A percentile compares a stretch with the other conserved stretches of the same genome.
phyloP scores from a whole-genome alignment of 1,140 invertebrate genomes.

The Drosophila malerkotliana region DNA sequence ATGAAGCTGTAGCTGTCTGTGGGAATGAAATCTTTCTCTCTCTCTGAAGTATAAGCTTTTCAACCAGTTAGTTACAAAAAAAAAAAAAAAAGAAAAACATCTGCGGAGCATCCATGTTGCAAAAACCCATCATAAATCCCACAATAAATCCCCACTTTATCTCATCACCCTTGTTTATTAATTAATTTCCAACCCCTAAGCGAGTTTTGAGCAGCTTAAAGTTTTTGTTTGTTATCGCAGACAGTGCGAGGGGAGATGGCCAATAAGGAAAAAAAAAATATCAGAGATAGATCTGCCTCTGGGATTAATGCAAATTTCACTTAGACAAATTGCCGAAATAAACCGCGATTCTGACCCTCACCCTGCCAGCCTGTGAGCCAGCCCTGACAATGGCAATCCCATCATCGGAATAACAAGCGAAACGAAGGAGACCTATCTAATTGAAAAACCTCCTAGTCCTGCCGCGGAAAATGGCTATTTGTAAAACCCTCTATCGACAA shows the following conservation, averaged over 20 bases:
- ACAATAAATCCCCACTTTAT: conserved; percentile 29
- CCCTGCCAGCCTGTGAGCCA: not conserved
- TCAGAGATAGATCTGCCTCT: conserved; percentile 17
- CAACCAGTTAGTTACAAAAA: no score
- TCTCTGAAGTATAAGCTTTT: no score
- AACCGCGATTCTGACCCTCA: conserved; percentile 60
- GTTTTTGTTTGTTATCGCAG: conserved; percentile 58
- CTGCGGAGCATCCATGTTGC: not conserved
- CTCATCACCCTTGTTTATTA: conserved; percentile 27
- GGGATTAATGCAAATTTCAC: conserved; percentile 76
- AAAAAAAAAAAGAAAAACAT: not conserved
- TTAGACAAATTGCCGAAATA: conserved; percentile 73
- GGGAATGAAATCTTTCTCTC: not conserved
- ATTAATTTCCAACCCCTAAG: conserved; percentile 43
- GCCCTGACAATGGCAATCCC: conserved; percentile 34
- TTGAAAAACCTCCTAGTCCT: conserved; percentile 69
- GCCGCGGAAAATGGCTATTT: conserved; percentile 21
- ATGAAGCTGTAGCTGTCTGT: conserved; percentile 10
- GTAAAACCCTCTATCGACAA: conserved; percentile 39
- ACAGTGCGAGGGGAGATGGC: conserved; percentile 25
- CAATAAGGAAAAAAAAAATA: conserved; percentile 29
- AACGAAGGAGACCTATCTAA: conserved; percentile 59
- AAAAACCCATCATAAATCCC: conserved; percentile 14
- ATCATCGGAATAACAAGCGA: conserved; percentile 50
- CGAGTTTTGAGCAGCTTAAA: conserved; percentile 25